phyloP scores from a whole-genome alignment of 2,797 vertebrate species.

The Corythornis leucogaster region DNA sequence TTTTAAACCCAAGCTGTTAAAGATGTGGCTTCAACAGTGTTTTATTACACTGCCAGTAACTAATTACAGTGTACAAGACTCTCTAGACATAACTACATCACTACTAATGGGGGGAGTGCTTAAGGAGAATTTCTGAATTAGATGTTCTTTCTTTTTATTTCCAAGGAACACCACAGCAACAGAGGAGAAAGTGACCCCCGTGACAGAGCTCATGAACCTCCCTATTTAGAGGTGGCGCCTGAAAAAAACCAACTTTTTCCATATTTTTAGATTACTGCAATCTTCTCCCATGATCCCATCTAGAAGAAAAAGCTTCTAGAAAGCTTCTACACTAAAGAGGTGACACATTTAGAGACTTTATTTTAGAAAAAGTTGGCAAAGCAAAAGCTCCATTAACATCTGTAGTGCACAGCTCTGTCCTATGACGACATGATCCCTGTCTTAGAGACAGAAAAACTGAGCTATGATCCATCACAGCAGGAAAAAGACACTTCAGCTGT shows the following conservation, averaged over 20 bases:
- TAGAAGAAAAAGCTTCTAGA: neutral
- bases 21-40: neutral
- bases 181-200: neutral
- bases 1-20: neutral
- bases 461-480: neutral
- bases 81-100: neutral
- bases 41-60: neutral
- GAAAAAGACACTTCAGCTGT: neutral
- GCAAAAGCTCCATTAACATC: neutral
- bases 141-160: neutral
- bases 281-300: neutral
- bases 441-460: neutral
- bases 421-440: neutral
- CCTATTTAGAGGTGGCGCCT: neutral
- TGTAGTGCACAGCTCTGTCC: neutral
- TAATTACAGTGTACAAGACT: neutral
- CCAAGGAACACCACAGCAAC: neutral
- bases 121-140: neutral
- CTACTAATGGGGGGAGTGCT: accelerated
- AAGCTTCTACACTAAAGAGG: neutral
- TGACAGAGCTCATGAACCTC: neutral
- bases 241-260: neutral
- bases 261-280: neutral
- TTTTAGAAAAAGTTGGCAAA: neutral
- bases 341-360: neutral